Evolutionary conservation across 2,797 vertebrate genomes (phyloP).

Genomic region (Buphagus erythrorhynchus): DNA sequence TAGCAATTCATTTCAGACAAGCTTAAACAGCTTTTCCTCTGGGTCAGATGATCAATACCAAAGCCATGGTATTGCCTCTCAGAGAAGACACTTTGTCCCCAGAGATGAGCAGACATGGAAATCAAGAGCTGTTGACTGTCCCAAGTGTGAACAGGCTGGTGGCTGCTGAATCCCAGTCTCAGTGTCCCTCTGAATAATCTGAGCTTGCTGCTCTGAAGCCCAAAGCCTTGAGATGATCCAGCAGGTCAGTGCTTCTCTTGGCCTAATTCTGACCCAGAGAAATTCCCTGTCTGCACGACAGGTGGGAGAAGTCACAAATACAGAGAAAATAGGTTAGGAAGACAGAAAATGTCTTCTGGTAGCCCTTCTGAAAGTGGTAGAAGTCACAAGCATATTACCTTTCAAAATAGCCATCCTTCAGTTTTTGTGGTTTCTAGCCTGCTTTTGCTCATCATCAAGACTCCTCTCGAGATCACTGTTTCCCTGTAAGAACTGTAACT

Average conservation of each 20-base stretch:
- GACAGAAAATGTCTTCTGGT: neutral
- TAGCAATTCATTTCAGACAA: neutral
- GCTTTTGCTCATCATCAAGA: neutral
- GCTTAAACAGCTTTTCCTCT: neutral
- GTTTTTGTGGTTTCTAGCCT: neutral
- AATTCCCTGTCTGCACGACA: neutral
- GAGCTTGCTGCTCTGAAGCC: neutral
- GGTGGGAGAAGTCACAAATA: neutral
- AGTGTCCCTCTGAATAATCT: neutral
- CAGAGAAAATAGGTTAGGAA: neutral
- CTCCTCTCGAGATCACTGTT: neutral
- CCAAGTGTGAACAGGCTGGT: neutral
- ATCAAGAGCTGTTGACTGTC: neutral
- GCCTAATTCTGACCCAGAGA: neutral
- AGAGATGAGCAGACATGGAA: neutral
- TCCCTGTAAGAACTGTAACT: neutral
- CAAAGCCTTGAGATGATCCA: neutral
- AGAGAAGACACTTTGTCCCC: neutral
- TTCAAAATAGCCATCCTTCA: neutral
- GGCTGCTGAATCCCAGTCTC: neutral
- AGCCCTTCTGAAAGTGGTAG: neutral
- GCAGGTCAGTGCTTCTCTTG: neutral
- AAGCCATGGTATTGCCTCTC: neutral
- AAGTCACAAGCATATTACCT: neutral
- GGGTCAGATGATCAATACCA: neutral